phyloP scores from a whole-genome alignment of 2,797 vertebrate species.

The Thunnus albacares region DNA sequence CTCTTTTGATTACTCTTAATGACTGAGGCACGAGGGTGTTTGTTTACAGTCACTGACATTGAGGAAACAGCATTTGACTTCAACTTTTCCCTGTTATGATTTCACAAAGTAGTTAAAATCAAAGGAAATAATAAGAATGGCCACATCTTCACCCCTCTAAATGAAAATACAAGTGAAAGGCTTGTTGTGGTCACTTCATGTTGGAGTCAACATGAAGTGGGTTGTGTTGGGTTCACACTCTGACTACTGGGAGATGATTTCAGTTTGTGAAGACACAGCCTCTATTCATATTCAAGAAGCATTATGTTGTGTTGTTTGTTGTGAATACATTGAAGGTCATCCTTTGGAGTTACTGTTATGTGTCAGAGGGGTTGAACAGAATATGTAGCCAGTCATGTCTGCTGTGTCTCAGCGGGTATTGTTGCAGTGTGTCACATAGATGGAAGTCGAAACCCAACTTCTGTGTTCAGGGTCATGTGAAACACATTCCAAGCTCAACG shows the following conservation, averaged over 20 bases:
- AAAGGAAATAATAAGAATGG: no score
- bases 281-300: neutral
- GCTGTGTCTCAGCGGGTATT: neutral
- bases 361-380: constrained; percentile 6
- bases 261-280: neutral
- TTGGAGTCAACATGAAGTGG: neutral
- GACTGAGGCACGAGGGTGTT: no score
- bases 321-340: neutral
- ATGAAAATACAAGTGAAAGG: neutral
- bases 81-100: no score
- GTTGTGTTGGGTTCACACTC: neutral
- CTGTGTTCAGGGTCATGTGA: constrained; percentile 43
- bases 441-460: constrained; percentile 16
- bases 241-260: no score
- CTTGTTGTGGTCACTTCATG: neutral
- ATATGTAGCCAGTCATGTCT: neutral
- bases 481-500: constrained; percentile 2
- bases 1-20: no score
- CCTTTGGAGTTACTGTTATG: neutral
- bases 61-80: no score
- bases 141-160: no score
- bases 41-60: no score
- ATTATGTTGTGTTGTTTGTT: neutral
- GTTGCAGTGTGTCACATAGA: neutral
- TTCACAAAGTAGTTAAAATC: no score